Base-by-base conservation (phyloP, 1,140 invertebrate species). In the Apis mellifera region DNA sequence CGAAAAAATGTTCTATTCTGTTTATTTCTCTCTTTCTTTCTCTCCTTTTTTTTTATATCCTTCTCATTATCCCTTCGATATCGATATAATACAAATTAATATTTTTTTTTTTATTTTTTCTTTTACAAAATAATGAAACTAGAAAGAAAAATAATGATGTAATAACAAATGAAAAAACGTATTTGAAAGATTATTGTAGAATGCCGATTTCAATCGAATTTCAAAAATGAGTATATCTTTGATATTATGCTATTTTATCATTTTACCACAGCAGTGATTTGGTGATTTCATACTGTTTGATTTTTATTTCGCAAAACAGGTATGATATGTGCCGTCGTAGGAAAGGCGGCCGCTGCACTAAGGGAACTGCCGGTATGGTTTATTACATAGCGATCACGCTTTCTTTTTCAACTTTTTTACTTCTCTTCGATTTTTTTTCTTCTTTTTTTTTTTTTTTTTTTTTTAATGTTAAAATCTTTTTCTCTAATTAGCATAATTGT, bases 281-380 rank as follows among this genome's bases (percentile, higher is more conserved):
- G 83, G 91, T 90, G 86, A 93, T 92, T 93, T 93, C 90, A 93
- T 93, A 91, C 88, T 81, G 93, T 84, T 90, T 90, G 89, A 94
- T 92, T 93, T 94, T 93, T 93, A 93, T 94, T 91, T 89, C 92
- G 88, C 91, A 90, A 92, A 94, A 95, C 97, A 98, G 98, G 97
- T 98, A 98, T 95, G 98, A 98, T 96, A 98, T 98, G 97, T 98
- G 98, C 96, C 97, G 97, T 93, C 96, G 97, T 95, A 96, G 97
- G 94, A 98, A 98, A 96, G 97, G 97, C 95, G 97, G 97, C 94
- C 96, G 97, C 95, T 98, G 98, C 96, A 98, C 97, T 94, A 98
- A 98, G 96, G 97, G 98, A 96, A 98, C 98, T 94, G 98, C 98
- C 95, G 98, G 98, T 98, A 98, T 96, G 94, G 91, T 94, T 93